phyloP scores from a whole-genome alignment of 1,140 invertebrate species.

The Rhizoglyphus robini region DNA sequence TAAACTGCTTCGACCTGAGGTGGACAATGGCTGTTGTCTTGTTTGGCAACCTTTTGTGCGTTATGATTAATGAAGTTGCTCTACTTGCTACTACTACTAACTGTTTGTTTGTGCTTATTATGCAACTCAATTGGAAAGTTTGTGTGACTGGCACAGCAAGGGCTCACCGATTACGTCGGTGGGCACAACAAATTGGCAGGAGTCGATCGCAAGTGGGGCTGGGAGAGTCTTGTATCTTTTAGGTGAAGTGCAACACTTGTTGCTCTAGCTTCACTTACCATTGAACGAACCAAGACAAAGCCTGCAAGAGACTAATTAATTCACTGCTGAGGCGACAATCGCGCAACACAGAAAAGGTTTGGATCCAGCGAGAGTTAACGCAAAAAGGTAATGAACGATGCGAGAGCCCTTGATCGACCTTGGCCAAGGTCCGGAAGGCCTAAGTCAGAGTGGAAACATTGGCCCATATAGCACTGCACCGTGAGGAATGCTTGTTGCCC shows the following conservation, averaged over 20 bases:
- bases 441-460: neutral
- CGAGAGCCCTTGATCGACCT: too few species aligned
- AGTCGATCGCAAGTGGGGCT: neutral
- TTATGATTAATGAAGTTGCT: slow-evolving; percentile 13
- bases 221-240: neutral
- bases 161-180: neutral
- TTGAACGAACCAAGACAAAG: neutral
- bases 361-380: neutral
- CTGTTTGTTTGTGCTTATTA: neutral
- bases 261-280: neutral
- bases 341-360: neutral
- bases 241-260: neutral
- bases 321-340: neutral
- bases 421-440: neutral
- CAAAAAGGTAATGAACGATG: neutral
- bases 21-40: neutral
- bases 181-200: neutral
- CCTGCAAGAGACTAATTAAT: neutral
- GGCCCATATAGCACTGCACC: neutral
- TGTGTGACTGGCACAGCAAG: neutral
- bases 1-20: too few species aligned
- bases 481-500: neutral
- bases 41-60: neutral
- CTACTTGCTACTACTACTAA: neutral
- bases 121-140: neutral